phyloP scores from a whole-genome alignment of 2,797 vertebrate genomes.

The Pelobates cultripes region DNA sequence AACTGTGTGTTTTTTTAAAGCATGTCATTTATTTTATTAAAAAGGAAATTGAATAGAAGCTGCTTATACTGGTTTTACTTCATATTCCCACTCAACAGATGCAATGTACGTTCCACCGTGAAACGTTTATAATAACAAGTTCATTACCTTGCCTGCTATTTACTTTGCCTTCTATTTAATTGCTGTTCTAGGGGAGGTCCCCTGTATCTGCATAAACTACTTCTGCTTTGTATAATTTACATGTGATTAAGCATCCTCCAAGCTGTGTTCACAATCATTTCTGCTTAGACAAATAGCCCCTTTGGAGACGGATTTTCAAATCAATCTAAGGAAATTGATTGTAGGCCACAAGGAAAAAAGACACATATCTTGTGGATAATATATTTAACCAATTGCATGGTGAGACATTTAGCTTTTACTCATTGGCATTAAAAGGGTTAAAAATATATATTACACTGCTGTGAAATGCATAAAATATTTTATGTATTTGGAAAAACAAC shows the following conservation, averaged over 20 bases:
- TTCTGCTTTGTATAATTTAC: conserved; percentile 52
- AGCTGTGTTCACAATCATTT: conserved; percentile 54
- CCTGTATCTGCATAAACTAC: conserved; percentile 47
- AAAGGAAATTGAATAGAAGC: conserved; percentile 40
- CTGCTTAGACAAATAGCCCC: conserved; percentile 51
- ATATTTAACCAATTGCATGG: conserved; percentile 1
- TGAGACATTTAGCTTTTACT: not conserved
- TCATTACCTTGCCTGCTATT: conserved; percentile 46
- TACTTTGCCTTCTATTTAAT: conserved; percentile 44
- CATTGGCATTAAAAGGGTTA: not conserved
- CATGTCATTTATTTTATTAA: conserved; percentile 32
- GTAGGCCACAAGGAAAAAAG: conserved; percentile 27
- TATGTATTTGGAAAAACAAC: not conserved
- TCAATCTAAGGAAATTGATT: conserved; percentile 47
- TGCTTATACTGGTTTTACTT: conserved; percentile 31
- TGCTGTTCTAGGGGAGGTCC: conserved; percentile 53
- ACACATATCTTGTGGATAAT: conserved; percentile 7
- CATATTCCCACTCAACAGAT: conserved; percentile 47
- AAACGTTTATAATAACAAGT: conserved; percentile 51
- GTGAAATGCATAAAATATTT: not conserved
- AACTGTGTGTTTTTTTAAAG: conserved; percentile 33
- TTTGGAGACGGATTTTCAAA: conserved; percentile 27
- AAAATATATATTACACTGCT: not conserved
- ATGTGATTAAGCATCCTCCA: conserved; percentile 50
- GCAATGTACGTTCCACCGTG: conserved; percentile 28